Evolutionary conservation across 2,888 invertebrate genomes (phyloP), one percentile per base, ranked within the genome.

Genomic region (Prionchulus punctatus): DNA sequence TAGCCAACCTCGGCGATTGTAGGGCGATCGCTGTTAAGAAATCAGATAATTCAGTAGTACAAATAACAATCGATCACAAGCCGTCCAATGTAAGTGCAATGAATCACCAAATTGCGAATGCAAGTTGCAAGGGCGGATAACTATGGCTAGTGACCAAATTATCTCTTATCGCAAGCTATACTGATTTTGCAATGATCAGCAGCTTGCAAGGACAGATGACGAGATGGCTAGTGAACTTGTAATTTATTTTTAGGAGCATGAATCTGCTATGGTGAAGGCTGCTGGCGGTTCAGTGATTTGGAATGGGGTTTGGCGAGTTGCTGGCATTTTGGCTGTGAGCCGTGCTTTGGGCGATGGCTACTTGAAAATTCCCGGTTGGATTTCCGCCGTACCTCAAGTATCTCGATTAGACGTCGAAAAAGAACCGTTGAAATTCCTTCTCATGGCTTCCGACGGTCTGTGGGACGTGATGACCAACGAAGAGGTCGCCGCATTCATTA

Each of bases 381-480:
- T 94, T 57, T 91, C 90, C 63, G 91, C 92, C 1, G 88, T 91
- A 72, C 94, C 94, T 4, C 92, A 94, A 71, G 86, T 94, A 63
- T 76, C 89, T 64, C 85, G 88, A 30, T 91, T 92, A 70, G 85
- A 91, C 73, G 76, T 92, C 57, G 85, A 88, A 72, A 83, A 86
- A 68, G 83, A 69, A 68, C 89, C 90, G 0, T 45, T 66, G 30
- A 80, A 83, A 76, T 94, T 94, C 73, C 75, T 92, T 63, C 82
- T 94, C 60, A 77, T 94, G 58, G 94, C 92, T 18, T 86, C 90
- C 1, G 94, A 94, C 76, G 94, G 94, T 1, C 78, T 94, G 31
- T 94, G 92, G 92, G 94, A 94, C 71, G 89, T 88, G 25, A 90
- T 92, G 71, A 79, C 83, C 47, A 92, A 92, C 73, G 90, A 92